A percentile compares a stretch with the other conserved stretches of the same genome.
phyloP scores from a whole-genome alignment of 2,888 invertebrate genomes.

The Heliconius ismenius region DNA sequence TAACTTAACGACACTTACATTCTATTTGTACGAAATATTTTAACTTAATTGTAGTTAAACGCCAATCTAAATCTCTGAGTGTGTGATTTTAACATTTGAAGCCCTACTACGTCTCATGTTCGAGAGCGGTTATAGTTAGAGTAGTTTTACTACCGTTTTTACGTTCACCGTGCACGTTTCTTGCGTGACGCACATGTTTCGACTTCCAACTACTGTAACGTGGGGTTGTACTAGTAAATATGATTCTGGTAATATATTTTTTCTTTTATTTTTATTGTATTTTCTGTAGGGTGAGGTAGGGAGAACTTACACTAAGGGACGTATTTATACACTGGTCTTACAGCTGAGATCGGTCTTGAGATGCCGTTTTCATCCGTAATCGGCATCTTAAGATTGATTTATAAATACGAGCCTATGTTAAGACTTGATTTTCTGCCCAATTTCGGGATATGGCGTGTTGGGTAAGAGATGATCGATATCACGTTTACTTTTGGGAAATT shows the following conservation, averaged over 20 bases:
- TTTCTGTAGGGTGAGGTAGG: no score
- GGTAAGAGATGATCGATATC: no score
- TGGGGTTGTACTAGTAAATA: background rate
- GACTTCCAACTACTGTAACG: background rate
- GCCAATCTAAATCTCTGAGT: background rate
- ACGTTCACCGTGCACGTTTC: slow-evolving; percentile 1
- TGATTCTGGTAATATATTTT: background rate
- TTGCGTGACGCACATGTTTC: slow-evolving; percentile 6
- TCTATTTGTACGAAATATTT: background rate
- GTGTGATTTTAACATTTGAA: background rate
- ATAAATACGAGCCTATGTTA: no score
- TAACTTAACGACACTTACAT: background rate
- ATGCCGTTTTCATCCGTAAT: no score
- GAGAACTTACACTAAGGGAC: no score
- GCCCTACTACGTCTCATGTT: slow-evolving; percentile 4
- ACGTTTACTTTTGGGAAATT: no score
- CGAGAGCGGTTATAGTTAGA: background rate
- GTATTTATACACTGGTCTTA: no score
- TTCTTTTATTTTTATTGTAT: no score
- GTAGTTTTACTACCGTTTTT: slow-evolving; percentile 16
- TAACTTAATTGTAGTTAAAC: background rate
- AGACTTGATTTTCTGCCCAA: no score
- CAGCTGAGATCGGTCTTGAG: no score
- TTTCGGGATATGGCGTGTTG: no score
- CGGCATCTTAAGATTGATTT: no score